A percentile compares a stretch with the other conserved stretches of the same genome.
Conservation (phyloP, 2,113 vertebrate species). For the Rhinopomastus cyanomelas region DNA sequence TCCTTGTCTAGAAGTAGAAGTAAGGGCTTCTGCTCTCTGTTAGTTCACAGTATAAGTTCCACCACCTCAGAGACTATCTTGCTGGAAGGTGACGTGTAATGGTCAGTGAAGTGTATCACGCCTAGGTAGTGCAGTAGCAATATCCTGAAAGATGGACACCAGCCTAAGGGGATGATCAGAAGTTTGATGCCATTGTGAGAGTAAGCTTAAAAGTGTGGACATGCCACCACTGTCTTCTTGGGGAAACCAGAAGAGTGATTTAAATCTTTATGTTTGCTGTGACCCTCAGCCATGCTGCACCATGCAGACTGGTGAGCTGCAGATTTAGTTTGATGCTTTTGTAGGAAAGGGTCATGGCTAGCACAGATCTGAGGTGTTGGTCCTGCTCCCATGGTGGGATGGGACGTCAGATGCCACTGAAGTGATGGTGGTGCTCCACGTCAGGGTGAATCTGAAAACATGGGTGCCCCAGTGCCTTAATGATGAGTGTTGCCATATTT, state of each 20-base stretch:
- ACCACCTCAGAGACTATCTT: neutral
- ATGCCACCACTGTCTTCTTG: neutral
- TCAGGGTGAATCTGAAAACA: neutral
- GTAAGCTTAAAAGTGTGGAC: neutral
- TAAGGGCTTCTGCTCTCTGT: neutral
- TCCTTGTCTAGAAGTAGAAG: neutral
- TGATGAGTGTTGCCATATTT: neutral
- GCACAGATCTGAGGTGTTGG: neutral
- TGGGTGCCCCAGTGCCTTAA: fast-evolving
- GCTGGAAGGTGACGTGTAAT: neutral
- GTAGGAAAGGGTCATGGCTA: neutral
- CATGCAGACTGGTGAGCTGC: neutral
- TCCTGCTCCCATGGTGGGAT: neutral
- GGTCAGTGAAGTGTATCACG: neutral
- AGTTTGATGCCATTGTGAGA: neutral
- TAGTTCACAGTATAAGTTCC: neutral
- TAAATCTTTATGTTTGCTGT: neutral
- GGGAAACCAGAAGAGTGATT: neutral
- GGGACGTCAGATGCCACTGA: neutral
- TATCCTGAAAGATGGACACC: neutral
- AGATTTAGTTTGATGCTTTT: neutral
- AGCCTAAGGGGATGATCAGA: neutral
- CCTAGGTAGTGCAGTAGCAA: neutral
- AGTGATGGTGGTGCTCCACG: neutral
- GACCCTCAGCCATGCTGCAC: neutral